These are phyloP conservation scores for Bradysia coprophila DNA, from an alignment of 1,140 invertebrate species.

Conservation along the genomic window DNA sequence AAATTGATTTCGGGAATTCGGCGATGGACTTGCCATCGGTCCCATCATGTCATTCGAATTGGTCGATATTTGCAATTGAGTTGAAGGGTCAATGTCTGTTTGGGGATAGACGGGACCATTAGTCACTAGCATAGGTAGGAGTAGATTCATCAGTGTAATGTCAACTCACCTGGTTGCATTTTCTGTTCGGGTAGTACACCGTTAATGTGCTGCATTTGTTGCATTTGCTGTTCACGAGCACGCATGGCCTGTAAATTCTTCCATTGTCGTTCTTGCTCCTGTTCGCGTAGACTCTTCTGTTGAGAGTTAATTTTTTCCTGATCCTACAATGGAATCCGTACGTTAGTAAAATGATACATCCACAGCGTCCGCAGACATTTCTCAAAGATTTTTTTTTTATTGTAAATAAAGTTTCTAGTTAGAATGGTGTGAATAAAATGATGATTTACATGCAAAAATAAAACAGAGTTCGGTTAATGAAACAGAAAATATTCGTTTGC, in stretches of 20 bases:
- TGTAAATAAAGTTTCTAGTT: background rate
- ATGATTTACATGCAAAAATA: background rate
- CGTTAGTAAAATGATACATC: constrained; percentile 2
- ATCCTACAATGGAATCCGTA: constrained; percentile 38
- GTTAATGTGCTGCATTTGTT: constrained; percentile 21
- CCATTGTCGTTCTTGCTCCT: constrained; percentile 72
- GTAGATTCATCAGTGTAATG: too few relatives aligned
- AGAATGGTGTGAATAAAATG: background rate
- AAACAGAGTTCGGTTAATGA: background rate
- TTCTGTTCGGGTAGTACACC: constrained; percentile 58
- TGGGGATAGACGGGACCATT: too few relatives aligned
- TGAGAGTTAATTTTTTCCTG: constrained; percentile 44
- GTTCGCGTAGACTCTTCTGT: constrained; percentile 47
- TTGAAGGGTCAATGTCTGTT: background rate
- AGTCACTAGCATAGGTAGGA: too few relatives aligned
- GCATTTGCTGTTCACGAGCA: constrained; percentile 51
- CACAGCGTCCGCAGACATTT: too few relatives aligned
- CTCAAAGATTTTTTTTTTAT: too few relatives aligned
- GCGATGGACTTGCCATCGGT: constrained; percentile 18
- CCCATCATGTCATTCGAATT: constrained; percentile 30
- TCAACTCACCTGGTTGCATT: constrained; percentile 29
- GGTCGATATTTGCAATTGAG: constrained; percentile 17
- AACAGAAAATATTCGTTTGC: background rate
- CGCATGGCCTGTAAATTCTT: constrained; percentile 65
- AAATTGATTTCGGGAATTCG: constrained; percentile 13